These are phyloP conservation scores for Darevskia nairensis DNA, from an alignment of 2,797 vertebrate genomes.

Conservation along the genomic window DNA sequence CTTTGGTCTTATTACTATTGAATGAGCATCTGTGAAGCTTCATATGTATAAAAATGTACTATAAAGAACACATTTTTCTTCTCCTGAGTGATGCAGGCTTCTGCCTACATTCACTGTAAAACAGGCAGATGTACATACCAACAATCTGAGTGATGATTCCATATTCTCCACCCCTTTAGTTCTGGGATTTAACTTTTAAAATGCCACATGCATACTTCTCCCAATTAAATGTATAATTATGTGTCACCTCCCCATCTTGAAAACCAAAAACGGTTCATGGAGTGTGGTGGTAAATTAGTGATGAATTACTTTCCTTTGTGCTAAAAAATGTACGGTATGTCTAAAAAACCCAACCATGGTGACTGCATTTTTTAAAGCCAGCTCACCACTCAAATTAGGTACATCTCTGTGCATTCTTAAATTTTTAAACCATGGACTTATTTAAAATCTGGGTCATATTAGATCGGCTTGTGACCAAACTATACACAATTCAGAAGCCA, in stretches of 20 bases:
- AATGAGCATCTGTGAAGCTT: background rate
- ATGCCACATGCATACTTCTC: no score
- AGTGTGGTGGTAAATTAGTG: no score
- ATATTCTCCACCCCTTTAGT: no score
- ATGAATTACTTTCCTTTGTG: background rate
- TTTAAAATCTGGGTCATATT: background rate
- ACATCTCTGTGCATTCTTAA: background rate
- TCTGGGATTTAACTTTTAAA: no score
- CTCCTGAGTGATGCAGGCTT: no score
- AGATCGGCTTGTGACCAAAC: background rate
- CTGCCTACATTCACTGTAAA: no score
- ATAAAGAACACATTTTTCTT: no score
- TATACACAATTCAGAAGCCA: background rate
- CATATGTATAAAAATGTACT: background rate
- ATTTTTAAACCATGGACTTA: background rate
- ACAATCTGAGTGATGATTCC: no score
- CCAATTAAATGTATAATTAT: no score
- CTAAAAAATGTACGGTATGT: background rate
- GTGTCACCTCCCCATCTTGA: no score
- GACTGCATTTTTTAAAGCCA: background rate
- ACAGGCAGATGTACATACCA: no score
- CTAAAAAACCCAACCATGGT: background rate
- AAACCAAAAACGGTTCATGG: no score
- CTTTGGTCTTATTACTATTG: background rate
- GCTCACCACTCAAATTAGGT: background rate